Evolutionary conservation across 2,888 invertebrate genomes (phyloP).

Genomic region (Xestia xanthographa): DNA sequence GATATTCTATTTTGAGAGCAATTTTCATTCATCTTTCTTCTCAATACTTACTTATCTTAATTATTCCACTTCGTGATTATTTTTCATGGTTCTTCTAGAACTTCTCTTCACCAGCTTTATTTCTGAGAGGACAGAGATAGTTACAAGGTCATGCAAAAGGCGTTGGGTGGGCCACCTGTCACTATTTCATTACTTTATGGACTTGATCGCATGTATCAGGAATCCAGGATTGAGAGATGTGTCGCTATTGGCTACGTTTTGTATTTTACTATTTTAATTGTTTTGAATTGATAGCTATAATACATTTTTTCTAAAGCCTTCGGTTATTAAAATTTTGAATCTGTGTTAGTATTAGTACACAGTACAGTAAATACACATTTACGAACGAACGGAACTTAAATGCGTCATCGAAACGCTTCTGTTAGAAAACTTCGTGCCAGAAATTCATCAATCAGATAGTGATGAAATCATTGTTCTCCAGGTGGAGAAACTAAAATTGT

Average conservation of each 20-base stretch:
- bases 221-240: slow-evolving; percentile 6
- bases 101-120: neutral
- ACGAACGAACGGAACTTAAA: neutral
- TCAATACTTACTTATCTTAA: neutral
- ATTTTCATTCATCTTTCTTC: slow-evolving; percentile 6
- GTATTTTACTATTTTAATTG: neutral
- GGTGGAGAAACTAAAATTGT: neutral
- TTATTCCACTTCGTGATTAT: neutral
- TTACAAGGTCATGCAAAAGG: slow-evolving; percentile 6
- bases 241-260: neutral
- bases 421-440: neutral
- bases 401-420: neutral
- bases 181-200: neutral
- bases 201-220: slow-evolving; percentile 19
- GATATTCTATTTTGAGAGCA: neutral
- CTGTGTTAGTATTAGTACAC: neutral
- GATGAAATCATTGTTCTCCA: neutral
- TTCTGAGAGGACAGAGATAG: neutral
- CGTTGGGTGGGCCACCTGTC: slow-evolving; percentile 41
- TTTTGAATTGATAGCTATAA: neutral
- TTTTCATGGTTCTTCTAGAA: neutral
- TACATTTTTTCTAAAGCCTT: neutral
- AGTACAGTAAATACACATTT: neutral
- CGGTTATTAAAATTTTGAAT: neutral
- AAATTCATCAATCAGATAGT: neutral